Conservation (phyloP, 2,888 invertebrate genomes). For the Kuschelorhynchus macadamiae region DNA sequence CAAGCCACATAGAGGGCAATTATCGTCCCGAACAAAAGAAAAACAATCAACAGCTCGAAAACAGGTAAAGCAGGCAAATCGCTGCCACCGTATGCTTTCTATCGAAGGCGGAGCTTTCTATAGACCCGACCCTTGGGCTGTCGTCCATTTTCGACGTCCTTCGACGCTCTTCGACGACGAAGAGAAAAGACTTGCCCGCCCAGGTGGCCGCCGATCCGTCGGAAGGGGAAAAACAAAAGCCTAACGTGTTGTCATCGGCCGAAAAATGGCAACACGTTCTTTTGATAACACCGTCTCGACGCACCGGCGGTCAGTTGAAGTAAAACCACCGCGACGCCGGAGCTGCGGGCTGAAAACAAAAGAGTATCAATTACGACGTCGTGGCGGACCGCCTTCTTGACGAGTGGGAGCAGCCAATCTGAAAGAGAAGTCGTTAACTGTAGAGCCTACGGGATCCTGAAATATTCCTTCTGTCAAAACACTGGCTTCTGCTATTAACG, state of each 20-base stretch:
- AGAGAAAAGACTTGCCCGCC: conserved; percentile 38
- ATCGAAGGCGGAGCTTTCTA: conserved; percentile 40
- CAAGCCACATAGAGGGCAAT: conserved; percentile 51
- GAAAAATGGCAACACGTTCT: conserved; percentile 71
- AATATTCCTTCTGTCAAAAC: conserved; percentile 70
- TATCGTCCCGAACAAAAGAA: conserved; percentile 57
- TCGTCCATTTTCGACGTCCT: conserved; percentile 37
- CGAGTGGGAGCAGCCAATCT: conserved; percentile 70
- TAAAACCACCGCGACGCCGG: conserved; percentile 44
- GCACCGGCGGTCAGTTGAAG: conserved; percentile 58
- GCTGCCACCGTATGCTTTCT: conserved; percentile 45
- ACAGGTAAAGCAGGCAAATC: conserved; percentile 54
- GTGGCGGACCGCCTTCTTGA: conserved; percentile 65
- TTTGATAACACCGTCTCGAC: conserved; percentile 68
- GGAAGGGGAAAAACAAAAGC: conserved; percentile 66
- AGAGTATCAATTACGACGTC: conserved; percentile 73
- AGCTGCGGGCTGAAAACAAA: conserved; percentile 54
- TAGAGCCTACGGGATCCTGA: conserved; percentile 66
- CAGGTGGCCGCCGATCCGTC: conserved; percentile 34
- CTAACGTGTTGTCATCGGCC: conserved; percentile 65
- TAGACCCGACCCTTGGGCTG: conserved; percentile 40
- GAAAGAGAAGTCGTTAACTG: conserved; percentile 67
- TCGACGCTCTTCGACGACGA: conserved; percentile 33
- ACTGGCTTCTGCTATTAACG: conserved; percentile 64
- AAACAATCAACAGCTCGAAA: conserved; percentile 58